A percentile compares a stretch with the other conserved stretches of the same genome.
These are phyloP conservation scores for Felis catus DNA, from an alignment of 2,113 vertebrate genomes.

Conservation along the genomic window F.catus_Fca126_mat1.0 CM031417.1:110647501-110648000, in stretches of 20 bases:
- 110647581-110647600: background rate
- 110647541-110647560: background rate
- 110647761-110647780: accelerated
- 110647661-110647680: background rate
- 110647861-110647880: accelerated
- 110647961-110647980: accelerated
- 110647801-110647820: background rate
- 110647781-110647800: accelerated
- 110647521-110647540: background rate
- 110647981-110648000: background rate
- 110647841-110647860: accelerated
- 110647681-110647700: background rate
- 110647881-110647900: accelerated
- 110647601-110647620: background rate
- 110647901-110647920: accelerated
- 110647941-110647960: background rate
- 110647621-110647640: background rate
- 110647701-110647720: background rate
- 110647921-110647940: background rate
- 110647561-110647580: background rate
- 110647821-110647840: accelerated
- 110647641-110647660: background rate
- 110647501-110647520: background rate
- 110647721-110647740: background rate
- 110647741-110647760: accelerated